Evolutionary conservation across 2,797 vertebrate genomes (phyloP), one percentile per base, ranked within the genome.

Genomic region (Limnodromus scolopaceus): DNA sequence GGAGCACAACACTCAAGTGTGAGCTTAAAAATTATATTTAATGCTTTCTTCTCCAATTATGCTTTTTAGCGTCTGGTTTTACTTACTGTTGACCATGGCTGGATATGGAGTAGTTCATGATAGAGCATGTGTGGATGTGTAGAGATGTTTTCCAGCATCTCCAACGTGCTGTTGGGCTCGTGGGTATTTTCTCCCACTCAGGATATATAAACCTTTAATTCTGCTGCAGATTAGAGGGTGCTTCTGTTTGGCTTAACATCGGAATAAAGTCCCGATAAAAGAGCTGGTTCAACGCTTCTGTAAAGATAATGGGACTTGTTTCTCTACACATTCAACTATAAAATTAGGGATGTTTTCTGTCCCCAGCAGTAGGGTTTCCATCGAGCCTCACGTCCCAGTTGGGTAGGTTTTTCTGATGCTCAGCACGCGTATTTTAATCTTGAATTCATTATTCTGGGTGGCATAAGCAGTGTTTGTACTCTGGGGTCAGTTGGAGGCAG

Each of bases 331-430:
- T 58, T 54, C 27, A 61, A 1, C 41, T 69, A 2, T 57, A n/a
- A 81, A 77, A 69, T 70, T 6, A 36, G 2, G 13, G 41, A 27
- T 38, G 32, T 36, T 54, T 90, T 43, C 55, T 49, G 24, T 65
- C 83, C 18, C 2, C 28, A 38, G 39, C 61, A 72, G 82, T 14
- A 39, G 36, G 32, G 45, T 74, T 93, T 91, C 34, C 39, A 53
- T 77, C 46, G 66, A 61, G n/a, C 25, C 39, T 64, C 32, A 18
- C 1, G 9, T 61, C 84, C 55, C 65, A 6, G 19, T 30, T 70
- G 72, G 69, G 53, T 77, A 77, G 70, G 28, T 64, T 94, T 94
- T 65, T 38, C 60, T 71, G 69, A 61, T 49, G 54, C 48, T 86
- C 54, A 65, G 27, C 13, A 3, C 10, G 1, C 3, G 1, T 65